phyloP scores from a whole-genome alignment of 2,888 invertebrate genomes.

The Synanthedon myopaeformis region DNA sequence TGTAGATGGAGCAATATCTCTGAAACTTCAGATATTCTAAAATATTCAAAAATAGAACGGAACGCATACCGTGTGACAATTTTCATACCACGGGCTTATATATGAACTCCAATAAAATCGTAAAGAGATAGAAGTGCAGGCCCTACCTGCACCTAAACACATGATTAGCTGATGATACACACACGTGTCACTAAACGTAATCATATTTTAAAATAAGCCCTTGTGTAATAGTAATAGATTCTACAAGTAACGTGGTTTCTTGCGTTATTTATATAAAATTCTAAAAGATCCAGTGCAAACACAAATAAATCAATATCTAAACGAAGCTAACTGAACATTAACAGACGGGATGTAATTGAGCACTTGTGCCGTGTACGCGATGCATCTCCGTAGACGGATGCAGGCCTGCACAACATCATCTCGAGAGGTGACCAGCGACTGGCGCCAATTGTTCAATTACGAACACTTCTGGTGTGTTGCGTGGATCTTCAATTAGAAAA shows the following conservation, averaged over 20 bases:
- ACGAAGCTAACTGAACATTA: background rate
- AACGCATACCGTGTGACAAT: no score
- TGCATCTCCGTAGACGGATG: conserved; percentile 25
- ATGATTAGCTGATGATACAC: no score
- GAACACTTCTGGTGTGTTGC: conserved; percentile 26
- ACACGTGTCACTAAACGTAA: no score
- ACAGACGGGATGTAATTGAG: conserved; percentile 11
- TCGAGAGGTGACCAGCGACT: conserved; percentile 44
- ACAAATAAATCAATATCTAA: background rate
- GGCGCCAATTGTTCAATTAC: conserved; percentile 57
- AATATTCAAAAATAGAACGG: no score
- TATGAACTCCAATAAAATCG: no score
- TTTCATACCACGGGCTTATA: no score
- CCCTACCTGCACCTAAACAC: no score
- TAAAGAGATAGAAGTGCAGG: no score
- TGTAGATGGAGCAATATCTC: no score
- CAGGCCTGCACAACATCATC: conserved; percentile 43
- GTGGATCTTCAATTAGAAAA: conserved; percentile 32
- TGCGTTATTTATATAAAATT: no score
- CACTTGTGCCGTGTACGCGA: conserved; percentile 27
- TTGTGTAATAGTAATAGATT: background rate
- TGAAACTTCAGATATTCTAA: no score
- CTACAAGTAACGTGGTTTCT: no score
- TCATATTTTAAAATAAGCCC: background rate
- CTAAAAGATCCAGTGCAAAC: background rate